Conservation (phyloP, 2,113 vertebrate species). For the Oreocharis arfaki region DNA sequence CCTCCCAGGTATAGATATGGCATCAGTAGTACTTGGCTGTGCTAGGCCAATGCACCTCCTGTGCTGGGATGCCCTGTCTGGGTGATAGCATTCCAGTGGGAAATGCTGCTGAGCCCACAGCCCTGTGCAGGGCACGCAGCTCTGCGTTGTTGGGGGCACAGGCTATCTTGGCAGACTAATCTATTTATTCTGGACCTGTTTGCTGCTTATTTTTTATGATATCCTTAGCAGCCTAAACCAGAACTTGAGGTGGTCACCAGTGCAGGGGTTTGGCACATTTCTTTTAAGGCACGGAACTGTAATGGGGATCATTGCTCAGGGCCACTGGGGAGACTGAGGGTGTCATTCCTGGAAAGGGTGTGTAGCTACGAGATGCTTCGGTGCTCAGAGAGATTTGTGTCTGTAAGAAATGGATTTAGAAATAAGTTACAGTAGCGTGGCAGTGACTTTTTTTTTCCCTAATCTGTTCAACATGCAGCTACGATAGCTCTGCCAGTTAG, state of each 20-base stretch:
- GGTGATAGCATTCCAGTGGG: background rate
- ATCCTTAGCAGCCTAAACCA: background rate
- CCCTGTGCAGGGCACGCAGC: fast-evolving
- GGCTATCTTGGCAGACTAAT: background rate
- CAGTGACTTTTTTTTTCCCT: background rate
- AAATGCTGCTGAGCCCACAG: background rate
- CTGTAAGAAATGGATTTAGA: background rate
- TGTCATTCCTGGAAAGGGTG: background rate
- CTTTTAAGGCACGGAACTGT: background rate
- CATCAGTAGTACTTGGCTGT: background rate
- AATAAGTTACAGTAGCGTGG: background rate
- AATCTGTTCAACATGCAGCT: conserved; percentile 26
- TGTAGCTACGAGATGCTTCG: background rate
- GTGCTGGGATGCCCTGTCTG: background rate
- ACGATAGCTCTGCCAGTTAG: background rate
- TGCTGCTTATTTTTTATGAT: background rate
- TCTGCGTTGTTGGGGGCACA: fast-evolving
- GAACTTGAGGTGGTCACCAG: background rate
- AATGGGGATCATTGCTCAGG: background rate
- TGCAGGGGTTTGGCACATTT: background rate
- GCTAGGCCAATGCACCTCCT: background rate
- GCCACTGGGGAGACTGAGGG: background rate
- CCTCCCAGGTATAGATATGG: background rate
- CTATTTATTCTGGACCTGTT: background rate
- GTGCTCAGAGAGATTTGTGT: background rate